Evolutionary conservation across 1,140 invertebrate species (phyloP).

Genomic region (Hycleus phaleratus): DNA sequence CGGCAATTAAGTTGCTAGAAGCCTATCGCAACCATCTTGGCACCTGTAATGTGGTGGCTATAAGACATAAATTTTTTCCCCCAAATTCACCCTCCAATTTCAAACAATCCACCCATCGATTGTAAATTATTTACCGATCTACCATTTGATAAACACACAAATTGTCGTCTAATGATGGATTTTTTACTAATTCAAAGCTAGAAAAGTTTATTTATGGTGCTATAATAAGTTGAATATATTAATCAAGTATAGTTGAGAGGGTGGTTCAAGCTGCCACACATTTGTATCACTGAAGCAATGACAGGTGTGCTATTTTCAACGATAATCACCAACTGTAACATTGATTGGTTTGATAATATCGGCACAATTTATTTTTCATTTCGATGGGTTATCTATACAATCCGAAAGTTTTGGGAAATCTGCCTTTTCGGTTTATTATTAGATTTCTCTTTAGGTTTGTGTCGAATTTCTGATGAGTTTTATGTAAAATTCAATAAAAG

Average conservation of each 20-base stretch:
- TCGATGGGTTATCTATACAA: too few relatives aligned
- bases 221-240: too few relatives aligned
- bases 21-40: slow-evolving; percentile 13
- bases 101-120: slow-evolving; percentile 4
- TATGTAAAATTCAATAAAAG: slow-evolving; percentile 20
- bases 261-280: too few relatives aligned
- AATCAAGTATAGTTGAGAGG: too few relatives aligned
- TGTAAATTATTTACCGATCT: slow-evolving; percentile 6
- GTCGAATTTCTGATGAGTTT: neutral
- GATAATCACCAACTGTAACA: neutral
- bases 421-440: too few relatives aligned
- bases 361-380: too few relatives aligned
- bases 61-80: neutral
- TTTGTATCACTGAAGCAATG: slow-evolving; percentile 6
- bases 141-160: slow-evolving; percentile 1
- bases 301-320: slow-evolving; percentile 9
- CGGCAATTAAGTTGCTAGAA: slow-evolving; percentile 12
- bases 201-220: too few relatives aligned
- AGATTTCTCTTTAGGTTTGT: too few relatives aligned
- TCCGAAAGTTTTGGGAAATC: too few relatives aligned
- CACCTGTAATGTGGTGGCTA: slow-evolving; percentile 9
- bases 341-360: too few relatives aligned
- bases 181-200: too few relatives aligned
- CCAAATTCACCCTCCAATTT: too few relatives aligned
- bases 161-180: neutral